Evolutionary conservation across 1,140 invertebrate species (phyloP), one percentile per base, ranked within the genome.

Genomic region (Papilio xuthus): DNA sequence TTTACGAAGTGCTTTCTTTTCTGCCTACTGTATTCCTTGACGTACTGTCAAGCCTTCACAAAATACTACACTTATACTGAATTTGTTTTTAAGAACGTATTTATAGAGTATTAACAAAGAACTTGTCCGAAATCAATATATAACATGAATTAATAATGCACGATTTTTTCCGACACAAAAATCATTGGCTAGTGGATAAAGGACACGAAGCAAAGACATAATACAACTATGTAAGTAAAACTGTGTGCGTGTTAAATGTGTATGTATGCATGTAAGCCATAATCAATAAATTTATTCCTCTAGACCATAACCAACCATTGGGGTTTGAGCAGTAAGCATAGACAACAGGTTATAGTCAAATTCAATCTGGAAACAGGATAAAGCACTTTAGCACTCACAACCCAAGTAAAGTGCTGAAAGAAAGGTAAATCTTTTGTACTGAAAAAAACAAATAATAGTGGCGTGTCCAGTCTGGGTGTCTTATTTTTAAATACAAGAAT

Each of bases 201-300:
- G 82, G 83, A 88, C 85, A 88, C 85, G 87, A 87, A 87, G 87
- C 87, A 87, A 87, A 86, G 70, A 70, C 60, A 78, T 79, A 79
- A 79, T 77, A 77, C 70, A 82, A 60, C 69, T 74, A 50, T 84
- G 71, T 79, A 80, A 76, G 79, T 82, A 78, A 76, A 82, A 80
- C 72, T 84, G 82, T 82, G 83, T 84, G 84, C 84, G 84, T 85
- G 81, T 83, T 56, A 56, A 56, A 79, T 82, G 78, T 78, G 56
- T 75, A 74, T 77, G 79, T 77, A n/a, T n/a, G 44, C 53, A 71
- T 79, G n/a, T 44, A 41, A n/a, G n/a, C n/a, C n/a, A n/a, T n/a
- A n/a, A n/a, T n/a, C n/a, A n/a, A n/a, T n/a, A n/a, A n/a, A n/a
- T n/a, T n/a, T n/a, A n/a, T n/a, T n/a, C n/a, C 37, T 23, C 37